phyloP scores from a whole-genome alignment of 2,888 invertebrate genomes.

The Pocota personata region DNA sequence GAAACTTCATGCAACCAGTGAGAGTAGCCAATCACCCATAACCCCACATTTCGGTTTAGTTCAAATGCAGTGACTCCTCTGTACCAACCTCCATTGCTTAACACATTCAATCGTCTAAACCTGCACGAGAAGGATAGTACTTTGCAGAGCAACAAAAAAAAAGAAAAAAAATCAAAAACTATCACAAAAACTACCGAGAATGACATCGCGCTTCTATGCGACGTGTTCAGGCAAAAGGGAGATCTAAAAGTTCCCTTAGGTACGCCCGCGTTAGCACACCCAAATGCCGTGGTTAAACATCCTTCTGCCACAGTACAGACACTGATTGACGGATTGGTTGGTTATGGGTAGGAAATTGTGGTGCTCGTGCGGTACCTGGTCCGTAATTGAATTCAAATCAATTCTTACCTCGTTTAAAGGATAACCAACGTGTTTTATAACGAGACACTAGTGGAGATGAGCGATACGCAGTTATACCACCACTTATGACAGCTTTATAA shows the following conservation, averaged over 20 bases:
- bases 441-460: no score
- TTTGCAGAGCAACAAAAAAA: neutral
- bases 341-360: conserved; percentile 25
- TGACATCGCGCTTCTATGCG: conserved; percentile 18
- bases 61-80: conserved; percentile 58
- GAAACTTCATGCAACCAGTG: conserved; percentile 43
- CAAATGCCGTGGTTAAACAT: conserved; percentile 37
- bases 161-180: conserved; percentile 13
- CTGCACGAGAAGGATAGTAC: conserved; percentile 24
- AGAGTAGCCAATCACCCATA: conserved; percentile 35
- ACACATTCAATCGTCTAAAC: conserved; percentile 38
- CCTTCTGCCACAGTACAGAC: conserved; percentile 41
- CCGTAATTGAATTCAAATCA: conserved; percentile 59
- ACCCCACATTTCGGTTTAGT: conserved; percentile 7
- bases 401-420: neutral
- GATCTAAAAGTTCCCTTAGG: conserved; percentile 5
- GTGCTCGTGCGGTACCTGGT: conserved; percentile 31
- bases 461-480: no score
- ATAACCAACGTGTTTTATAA: no score
- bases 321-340: conserved; percentile 69
- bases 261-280: conserved; percentile 1
- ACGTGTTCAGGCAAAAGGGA: conserved; percentile 16
- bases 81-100: conserved; percentile 47
- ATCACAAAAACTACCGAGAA: conserved; percentile 44
- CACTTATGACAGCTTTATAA: no score